phyloP scores from a whole-genome alignment of 2,888 invertebrate genomes.

The Neocrepidodera transversa region DNA sequence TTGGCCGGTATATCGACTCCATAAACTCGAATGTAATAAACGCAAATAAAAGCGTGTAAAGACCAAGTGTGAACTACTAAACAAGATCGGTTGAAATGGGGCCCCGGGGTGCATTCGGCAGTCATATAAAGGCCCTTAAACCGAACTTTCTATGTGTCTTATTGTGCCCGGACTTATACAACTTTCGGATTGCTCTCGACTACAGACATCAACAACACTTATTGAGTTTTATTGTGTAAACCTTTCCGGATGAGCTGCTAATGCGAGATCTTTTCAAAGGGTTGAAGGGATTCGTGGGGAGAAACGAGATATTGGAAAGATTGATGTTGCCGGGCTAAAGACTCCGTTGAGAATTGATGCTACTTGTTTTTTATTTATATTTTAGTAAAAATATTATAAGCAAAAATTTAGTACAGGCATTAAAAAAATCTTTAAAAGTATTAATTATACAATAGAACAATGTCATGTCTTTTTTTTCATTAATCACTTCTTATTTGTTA shows the following conservation, averaged over 20 bases:
- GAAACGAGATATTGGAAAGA: slow-evolving; percentile 19
- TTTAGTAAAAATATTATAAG: no score
- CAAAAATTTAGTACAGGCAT: no score
- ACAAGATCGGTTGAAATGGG: slow-evolving; percentile 48
- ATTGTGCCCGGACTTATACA: slow-evolving; percentile 34
- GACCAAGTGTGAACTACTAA: slow-evolving; percentile 43
- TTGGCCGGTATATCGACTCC: neutral
- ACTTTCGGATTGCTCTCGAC: slow-evolving; percentile 37
- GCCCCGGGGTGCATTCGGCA: slow-evolving; percentile 52
- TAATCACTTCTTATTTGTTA: no score
- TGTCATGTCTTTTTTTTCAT: no score
- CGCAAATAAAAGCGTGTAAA: slow-evolving; percentile 38
- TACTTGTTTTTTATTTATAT: no score
- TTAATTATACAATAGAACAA: no score
- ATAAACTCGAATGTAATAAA: slow-evolving; percentile 31
- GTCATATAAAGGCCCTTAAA: slow-evolving; percentile 53
- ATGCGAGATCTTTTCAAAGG: slow-evolving; percentile 25
- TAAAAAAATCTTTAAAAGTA: no score
- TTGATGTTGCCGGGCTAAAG: slow-evolving; percentile 24
- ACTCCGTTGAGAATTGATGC: neutral
- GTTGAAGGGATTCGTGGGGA: slow-evolving; percentile 13
- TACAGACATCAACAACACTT: slow-evolving; percentile 18
- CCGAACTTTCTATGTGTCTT: slow-evolving; percentile 49
- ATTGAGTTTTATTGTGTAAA: slow-evolving; percentile 27
- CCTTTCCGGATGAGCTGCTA: slow-evolving; percentile 24